Evolutionary conservation across 2,888 invertebrate species (phyloP), one percentile per base, ranked within the genome.

Genomic region (Acanthoscelides obtectus): DNA sequence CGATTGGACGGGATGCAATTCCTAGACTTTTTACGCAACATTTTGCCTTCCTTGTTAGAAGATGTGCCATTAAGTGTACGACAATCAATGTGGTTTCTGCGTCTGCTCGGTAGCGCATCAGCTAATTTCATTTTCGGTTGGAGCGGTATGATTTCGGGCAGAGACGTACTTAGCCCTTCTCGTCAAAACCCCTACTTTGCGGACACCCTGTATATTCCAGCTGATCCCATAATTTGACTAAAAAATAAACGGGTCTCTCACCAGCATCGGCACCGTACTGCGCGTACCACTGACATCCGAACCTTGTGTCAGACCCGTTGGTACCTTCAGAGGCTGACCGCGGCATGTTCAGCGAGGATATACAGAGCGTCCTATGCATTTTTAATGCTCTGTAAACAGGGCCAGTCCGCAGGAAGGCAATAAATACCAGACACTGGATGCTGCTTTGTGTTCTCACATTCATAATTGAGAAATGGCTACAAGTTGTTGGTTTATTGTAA

Each of bases 391-490:
- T 79, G 80, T 81, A 74, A 81, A 78, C 77, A 72, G 70, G 78
- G 67, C 79, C 77, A 72, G 17, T 45, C 45, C 45, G 45, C 45
- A 45, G 74, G 69, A 69, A 70, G 74, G 72, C 74, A 73, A 78
- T 78, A 79, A 80, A 81, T 77, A 78, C n/a, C n/a, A n/a, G n/a
- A n/a, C 45, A 45, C 77, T 67, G 80, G 77, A 75, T 74, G 78
- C 75, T 74, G 78, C 75, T 78, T 79, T 77, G 79, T 82, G 82
- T 82, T 82, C 81, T 82, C 82, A 82, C 82, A 81, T 83, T 82
- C 79, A 82, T 83, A 83, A 83, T 82, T 83, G 81, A 83, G 80
- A 80, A 80, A 83, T 81, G 81, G 79, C 81, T 82, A 82, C 82
- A 82, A 81, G 74, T 81, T 82, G 82, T 82, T 81, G 82, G 82